Conservation (phyloP, 2,797 vertebrate genomes). For the Falco novaeseelandiae region DNA sequence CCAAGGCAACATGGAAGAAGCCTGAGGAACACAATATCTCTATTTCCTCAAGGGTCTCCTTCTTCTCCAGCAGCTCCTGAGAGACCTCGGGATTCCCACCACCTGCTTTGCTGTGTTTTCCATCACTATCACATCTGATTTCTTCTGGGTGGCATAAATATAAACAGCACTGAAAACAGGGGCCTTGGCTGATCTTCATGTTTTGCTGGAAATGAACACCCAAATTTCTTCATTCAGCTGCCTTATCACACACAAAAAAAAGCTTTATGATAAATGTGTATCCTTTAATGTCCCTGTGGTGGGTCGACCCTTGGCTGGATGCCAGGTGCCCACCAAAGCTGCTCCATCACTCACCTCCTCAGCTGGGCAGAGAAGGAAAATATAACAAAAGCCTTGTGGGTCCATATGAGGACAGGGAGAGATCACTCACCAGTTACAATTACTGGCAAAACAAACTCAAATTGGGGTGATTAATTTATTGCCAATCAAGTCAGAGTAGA, state of each 20-base stretch:
- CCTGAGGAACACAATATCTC: neutral
- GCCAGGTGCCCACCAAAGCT: neutral
- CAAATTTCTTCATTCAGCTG: neutral
- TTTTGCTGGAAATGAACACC: neutral
- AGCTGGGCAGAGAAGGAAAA: neutral
- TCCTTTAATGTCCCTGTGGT: neutral
- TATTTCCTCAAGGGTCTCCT: neutral
- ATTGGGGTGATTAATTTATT: neutral
- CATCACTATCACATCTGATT: neutral
- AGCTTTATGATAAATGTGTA: accelerated
- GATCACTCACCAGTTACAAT: no score
- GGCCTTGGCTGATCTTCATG: neutral
- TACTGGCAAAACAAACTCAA: no score
- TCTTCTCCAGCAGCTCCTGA: neutral
- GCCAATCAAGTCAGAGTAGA: neutral
- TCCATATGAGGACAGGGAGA: neutral
- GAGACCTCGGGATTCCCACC: neutral
- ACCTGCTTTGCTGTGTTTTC: neutral
- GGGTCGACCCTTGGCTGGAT: neutral
- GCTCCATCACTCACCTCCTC: neutral
- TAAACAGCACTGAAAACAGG: neutral
- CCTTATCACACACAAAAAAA: neutral
- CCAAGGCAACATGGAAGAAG: neutral
- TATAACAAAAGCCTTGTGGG: accelerated
- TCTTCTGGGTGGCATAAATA: neutral